Evolutionary conservation across 2,797 vertebrate genomes (phyloP).

Genomic region (Pogonophryne albipinna): DNA sequence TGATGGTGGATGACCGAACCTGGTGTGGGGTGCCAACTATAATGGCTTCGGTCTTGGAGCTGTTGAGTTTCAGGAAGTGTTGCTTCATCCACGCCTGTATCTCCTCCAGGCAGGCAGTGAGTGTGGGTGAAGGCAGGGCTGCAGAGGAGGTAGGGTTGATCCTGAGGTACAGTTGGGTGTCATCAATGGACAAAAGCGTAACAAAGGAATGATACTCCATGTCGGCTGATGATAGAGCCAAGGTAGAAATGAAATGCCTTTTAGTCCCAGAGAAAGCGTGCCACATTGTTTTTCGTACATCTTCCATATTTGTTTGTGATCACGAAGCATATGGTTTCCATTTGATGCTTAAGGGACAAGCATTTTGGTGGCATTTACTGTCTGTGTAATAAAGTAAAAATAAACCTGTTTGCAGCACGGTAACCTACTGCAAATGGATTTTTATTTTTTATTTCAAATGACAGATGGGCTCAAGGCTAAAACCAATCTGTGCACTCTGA

Average conservation of each 20-base stretch:
- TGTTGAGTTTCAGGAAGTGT: too few species aligned
- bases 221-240: too few species aligned
- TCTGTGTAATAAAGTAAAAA: slow-evolving; percentile 6
- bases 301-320: slow-evolving; percentile 43
- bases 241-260: slow-evolving; percentile 35
- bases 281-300: slow-evolving; percentile 18
- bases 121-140: too few species aligned
- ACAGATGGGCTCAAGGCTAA: slow-evolving; percentile 43
- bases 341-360: slow-evolving; percentile 11
- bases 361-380: slow-evolving; percentile 16
- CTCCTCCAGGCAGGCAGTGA: too few species aligned
- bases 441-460: slow-evolving; percentile 31
- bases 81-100: too few species aligned
- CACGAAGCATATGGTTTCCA: slow-evolving; percentile 6
- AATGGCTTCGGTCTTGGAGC: too few species aligned
- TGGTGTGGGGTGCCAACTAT: too few species aligned
- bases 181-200: too few species aligned
- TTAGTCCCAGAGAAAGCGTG: slow-evolving; percentile 6
- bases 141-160: too few species aligned
- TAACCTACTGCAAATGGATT: slow-evolving; percentile 14
- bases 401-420: slow-evolving; percentile 1
- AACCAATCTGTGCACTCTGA: slow-evolving; percentile 33
- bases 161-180: too few species aligned
- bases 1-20: too few species aligned
- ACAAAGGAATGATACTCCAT: too few species aligned